These are phyloP conservation scores for Oedothorax gibbosus DNA, from an alignment of 1,140 invertebrate genomes.

Conservation along the genomic window DNA sequence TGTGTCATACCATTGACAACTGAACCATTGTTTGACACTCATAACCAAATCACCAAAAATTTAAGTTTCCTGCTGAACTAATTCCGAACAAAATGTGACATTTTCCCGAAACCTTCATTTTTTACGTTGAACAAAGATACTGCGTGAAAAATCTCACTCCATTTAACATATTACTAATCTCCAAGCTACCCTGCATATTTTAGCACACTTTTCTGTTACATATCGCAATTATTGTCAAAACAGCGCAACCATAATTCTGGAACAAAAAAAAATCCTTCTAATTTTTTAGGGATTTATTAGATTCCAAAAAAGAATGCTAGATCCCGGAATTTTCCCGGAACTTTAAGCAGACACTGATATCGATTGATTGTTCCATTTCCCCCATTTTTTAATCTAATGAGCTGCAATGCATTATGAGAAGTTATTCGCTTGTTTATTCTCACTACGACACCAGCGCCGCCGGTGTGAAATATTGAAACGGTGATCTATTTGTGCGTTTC, in stretches of 20 bases:
- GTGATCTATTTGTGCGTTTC: no score
- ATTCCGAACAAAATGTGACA: no score
- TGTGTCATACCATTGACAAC: no score
- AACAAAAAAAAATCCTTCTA: not conserved
- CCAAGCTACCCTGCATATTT: not conserved
- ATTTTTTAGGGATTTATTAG: slow-evolving; percentile 4
- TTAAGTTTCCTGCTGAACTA: no score
- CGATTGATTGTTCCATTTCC: slow-evolving; percentile 15
- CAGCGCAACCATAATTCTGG: not conserved
- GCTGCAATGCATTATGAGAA: not conserved
- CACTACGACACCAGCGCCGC: slow-evolving; percentile 1
- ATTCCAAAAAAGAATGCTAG: not conserved
- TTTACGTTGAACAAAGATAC: no score
- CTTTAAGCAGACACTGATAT: slow-evolving; percentile 13
- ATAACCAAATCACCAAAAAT: no score
- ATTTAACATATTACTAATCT: not conserved
- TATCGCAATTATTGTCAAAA: not conserved
- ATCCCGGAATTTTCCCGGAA: not conserved
- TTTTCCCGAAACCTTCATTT: no score
- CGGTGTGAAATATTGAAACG: not conserved
- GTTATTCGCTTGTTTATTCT: not conserved
- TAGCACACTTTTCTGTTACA: not conserved
- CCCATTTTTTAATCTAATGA: slow-evolving; percentile 34
- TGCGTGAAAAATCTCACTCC: no score
- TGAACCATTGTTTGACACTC: no score